These are phyloP conservation scores for Trinorchestia longiramus DNA, from an alignment of 1,140 invertebrate species.

Conservation along the genomic window DNA sequence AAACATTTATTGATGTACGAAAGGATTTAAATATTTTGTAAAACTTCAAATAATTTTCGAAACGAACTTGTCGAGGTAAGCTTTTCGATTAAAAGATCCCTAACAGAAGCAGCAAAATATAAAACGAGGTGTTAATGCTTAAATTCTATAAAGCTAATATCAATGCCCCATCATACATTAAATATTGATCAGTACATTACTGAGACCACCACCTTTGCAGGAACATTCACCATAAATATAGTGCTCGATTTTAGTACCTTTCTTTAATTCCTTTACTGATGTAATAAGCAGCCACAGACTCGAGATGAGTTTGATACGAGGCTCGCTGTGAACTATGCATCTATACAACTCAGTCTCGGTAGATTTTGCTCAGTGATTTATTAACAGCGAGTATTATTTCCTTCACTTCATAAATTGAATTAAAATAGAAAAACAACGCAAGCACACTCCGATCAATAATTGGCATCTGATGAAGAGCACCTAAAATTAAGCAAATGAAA, in stretches of 20 bases:
- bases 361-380: background rate
- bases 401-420: background rate
- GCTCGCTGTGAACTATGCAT: background rate
- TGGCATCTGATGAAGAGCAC: background rate
- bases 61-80: background rate
- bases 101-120: background rate
- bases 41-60: background rate
- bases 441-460: background rate
- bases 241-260: background rate
- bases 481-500: background rate
- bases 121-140: background rate
- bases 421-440: background rate
- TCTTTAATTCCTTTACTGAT: background rate
- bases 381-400: background rate
- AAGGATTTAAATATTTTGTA: background rate
- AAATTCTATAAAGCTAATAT: background rate
- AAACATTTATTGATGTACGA: background rate
- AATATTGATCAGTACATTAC: background rate
- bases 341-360: background rate
- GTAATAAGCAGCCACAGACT: background rate
- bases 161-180: background rate
- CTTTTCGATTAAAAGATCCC: background rate
- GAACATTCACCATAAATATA: background rate
- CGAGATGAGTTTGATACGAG: background rate
- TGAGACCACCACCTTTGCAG: background rate